Evolutionary conservation across 2,888 invertebrate genomes (phyloP), one percentile per base, ranked within the genome.

Genomic region (Athetis lepigone): DNA sequence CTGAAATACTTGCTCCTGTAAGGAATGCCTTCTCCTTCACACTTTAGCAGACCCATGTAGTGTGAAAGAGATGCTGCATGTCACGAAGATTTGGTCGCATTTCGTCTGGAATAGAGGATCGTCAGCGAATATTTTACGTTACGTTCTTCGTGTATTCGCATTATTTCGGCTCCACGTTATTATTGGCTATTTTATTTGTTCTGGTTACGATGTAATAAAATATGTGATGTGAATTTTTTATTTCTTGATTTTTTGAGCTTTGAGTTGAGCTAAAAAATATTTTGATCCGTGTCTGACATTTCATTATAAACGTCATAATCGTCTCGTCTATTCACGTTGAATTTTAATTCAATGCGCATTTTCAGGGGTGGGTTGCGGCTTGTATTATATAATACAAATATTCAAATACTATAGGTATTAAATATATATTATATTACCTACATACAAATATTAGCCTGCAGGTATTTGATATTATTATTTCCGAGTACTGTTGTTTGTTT

Each of bases 51-150:
- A 21, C 47, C 16, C 27, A 16, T 1, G n/a, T 19, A 1, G 18
- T 13, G 58, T 61, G 59, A 75, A 11, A 70, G 61, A 51, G 79
- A 76, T 50, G 7, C 25, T 25, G 39, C 8, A 11, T 57, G 51
- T n/a, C 27, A 43, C 21, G n/a, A 45, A 49, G 60, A 66, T 72
- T 70, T 61, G 45, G 59, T 68, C 46, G n/a, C 51, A 66, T 77
- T 68, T 70, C 64, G 67, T 29, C 33, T 5, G 45, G 54, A 57
- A 39, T 60, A 51, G 40, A 43, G 19, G 59, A 54, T 55, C 49
- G 61, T 52, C 40, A 33, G 46, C 50, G 36, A 27, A 65, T 52
- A 33, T 56, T 71, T 65, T 70, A 56, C 55, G 61, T 52, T 50
- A 37, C 36, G 18, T 67, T 60, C 52, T 62, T 68, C 29, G 52